Percentiles rank a stretch among this genome's conserved stretches.
Evolutionary conservation across 2,888 invertebrate genomes (phyloP).

Genomic region (Eristalis tenax): DNA sequence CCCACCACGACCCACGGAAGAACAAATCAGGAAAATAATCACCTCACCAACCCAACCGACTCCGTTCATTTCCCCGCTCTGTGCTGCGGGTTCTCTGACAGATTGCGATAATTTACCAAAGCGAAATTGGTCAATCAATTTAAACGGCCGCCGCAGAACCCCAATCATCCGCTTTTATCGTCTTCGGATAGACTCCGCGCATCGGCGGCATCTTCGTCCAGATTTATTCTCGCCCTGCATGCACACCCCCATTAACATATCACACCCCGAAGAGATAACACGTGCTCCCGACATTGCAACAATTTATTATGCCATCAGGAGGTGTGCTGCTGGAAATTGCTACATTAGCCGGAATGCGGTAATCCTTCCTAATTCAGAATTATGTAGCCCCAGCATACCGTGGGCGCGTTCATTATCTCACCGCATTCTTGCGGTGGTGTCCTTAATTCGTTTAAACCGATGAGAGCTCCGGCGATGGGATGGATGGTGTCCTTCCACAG

Average conservation of each 20-base stretch:
- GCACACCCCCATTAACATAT: conserved; percentile 26
- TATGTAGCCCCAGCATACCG: background rate
- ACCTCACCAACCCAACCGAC: conserved; percentile 31
- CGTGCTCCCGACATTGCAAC: conserved; percentile 22
- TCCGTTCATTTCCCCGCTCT: conserved; percentile 8
- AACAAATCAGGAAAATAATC: conserved; percentile 39
- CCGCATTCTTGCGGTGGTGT: conserved; percentile 35
- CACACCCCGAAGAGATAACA: conserved; percentile 29
- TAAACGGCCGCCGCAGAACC: conserved; percentile 29
- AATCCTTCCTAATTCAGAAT: conserved; percentile 29
- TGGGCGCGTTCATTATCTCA: conserved; percentile 40
- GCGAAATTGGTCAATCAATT: conserved; percentile 58
- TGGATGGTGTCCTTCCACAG: background rate
- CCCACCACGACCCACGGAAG: background rate
- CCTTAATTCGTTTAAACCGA: conserved; percentile 57
- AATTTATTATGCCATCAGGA: conserved; percentile 47
- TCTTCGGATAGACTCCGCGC: conserved; percentile 16
- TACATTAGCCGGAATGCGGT: conserved; percentile 34
- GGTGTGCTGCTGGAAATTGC: conserved; percentile 21
- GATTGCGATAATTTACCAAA: conserved; percentile 35
- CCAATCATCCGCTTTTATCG: background rate
- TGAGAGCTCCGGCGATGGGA: conserved; percentile 17
- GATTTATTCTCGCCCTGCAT: conserved; percentile 24
- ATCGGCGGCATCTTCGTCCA: background rate
- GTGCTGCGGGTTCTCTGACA: conserved; percentile 6